Evolutionary conservation across 2,888 invertebrate species (phyloP), one percentile per base, ranked within the genome.

Genomic region (Acanthoscelides obtectus): DNA sequence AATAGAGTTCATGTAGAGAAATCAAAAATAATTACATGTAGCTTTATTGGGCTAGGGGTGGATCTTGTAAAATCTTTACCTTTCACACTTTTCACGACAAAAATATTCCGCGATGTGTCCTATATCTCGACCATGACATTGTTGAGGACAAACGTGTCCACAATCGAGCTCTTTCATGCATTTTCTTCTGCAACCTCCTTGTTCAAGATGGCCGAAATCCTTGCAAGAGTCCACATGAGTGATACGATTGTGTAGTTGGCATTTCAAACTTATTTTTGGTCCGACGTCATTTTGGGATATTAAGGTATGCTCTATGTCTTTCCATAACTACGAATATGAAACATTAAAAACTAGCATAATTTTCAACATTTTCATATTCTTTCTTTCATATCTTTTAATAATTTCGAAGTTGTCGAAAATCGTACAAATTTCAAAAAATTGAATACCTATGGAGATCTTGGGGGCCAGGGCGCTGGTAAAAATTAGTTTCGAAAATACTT

Each of bases 71-170:
- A 25, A 25, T 25, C 25, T 12, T 5, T 64, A 89, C 89, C 86
- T 88, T 77, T 83, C 84, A 80, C 91, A 91, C 22, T 80, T 79
- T 74, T 85, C 80, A 22, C 73, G 79, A 79, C 91, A 92, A 72
- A 82, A 82, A 21, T 86, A 87, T 0, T 77, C 68, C 3, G 25
- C 25, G 0, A 70, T 22, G 78, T 93, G 92, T 0, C 86, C 83
- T 22, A 85, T 82, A 76, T 92, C 90, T 69, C 85, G 83, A 0
- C 86, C 83, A 79, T 93, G 93, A 79, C 93, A 93, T 19, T 88
- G 78, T 64, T 85, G 84, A 0, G 82, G 82, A 82, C 93, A 94
- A 1, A 76, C 79, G 81, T 94, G 93, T 0, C 90, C 90, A 80
- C 93, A 94, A 0, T 69, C 71, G 72, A 80, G 74, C 5, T 45